phyloP scores from a whole-genome alignment of 35 echinoderm and acorn worm species.

The Ptychodera flava region DNA sequence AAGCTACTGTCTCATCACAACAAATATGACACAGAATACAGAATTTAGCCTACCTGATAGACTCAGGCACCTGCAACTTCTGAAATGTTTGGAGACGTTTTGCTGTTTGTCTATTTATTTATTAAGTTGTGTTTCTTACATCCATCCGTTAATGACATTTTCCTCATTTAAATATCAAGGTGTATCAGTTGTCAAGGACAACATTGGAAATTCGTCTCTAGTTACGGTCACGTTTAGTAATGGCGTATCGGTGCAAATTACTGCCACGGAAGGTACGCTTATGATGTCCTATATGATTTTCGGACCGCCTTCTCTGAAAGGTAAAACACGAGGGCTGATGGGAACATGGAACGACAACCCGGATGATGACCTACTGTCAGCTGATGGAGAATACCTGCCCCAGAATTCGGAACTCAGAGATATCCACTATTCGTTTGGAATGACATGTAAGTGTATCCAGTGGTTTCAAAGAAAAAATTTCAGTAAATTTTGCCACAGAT shows the following conservation, averaged over 20 bases:
- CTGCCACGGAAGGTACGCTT: background rate
- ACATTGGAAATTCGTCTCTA: background rate
- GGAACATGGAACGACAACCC: conserved; percentile 75
- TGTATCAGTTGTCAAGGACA: background rate
- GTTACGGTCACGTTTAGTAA: conserved; percentile 52
- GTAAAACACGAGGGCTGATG: conserved; percentile 41
- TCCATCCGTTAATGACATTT: too few species aligned
- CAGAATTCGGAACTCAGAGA: background rate
- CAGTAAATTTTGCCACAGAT: too few species aligned
- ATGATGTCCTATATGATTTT: conserved; percentile 48
- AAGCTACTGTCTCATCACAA: too few species aligned
- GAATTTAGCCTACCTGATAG: too few species aligned
- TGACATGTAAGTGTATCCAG: conserved; percentile 28
- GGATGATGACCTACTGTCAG: conserved; percentile 47
- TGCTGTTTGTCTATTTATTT: too few species aligned
- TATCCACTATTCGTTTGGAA: conserved; percentile 21
- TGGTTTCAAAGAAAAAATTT: too few species aligned
- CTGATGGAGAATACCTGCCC: conserved; percentile 8
- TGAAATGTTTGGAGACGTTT: too few species aligned
- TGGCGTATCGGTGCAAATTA: conserved; percentile 48
- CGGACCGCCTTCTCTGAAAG: conserved; percentile 29
- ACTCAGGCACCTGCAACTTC: too few species aligned
- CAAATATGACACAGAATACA: too few species aligned
- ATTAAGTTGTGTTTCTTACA: too few species aligned
- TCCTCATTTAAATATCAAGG: too few species aligned